phyloP scores from a whole-genome alignment of 2,888 invertebrate genomes.

The Marasmarcha lunaedactyla region DNA sequence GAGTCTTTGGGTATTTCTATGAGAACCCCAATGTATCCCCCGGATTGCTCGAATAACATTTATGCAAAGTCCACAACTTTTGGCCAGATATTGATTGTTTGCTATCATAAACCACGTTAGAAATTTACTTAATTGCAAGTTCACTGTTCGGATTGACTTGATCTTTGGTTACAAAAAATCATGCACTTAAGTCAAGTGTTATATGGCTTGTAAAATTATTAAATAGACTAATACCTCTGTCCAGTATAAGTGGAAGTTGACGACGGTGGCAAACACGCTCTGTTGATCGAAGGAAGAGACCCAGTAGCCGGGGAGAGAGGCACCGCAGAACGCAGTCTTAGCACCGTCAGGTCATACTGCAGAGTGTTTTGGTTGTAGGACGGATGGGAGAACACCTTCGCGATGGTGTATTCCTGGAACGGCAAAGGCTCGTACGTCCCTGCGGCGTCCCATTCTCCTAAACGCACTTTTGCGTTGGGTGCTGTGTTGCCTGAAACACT shows the following conservation, averaged over 20 bases:
- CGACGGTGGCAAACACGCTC: constrained; percentile 71
- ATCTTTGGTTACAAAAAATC: no score
- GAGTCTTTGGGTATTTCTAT: no score
- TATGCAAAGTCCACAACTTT: no score
- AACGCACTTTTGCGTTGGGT: constrained; percentile 73
- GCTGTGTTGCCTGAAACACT: constrained; percentile 58
- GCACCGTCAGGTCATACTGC: constrained; percentile 84
- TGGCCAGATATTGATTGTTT: no score
- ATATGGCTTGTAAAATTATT: no score
- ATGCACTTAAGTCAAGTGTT: no score
- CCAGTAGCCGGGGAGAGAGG: constrained; percentile 54
- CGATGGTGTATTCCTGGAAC: constrained; percentile 72
- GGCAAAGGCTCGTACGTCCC: constrained; percentile 74
- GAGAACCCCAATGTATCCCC: no score
- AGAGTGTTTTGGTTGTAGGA: constrained; percentile 78
- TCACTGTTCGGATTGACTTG: no score
- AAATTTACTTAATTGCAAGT: no score
- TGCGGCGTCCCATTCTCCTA: constrained; percentile 83
- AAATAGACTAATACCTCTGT: constrained; percentile 51
- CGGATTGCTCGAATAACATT: no score
- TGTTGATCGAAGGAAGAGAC: constrained; percentile 68
- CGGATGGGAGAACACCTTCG: constrained; percentile 72
- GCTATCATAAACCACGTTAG: no score
- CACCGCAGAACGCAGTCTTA: constrained; percentile 74
- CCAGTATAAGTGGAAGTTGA: constrained; percentile 47